Evolutionary conservation across 2,113 vertebrate species (phyloP), one percentile per base, ranked within the genome.

Genomic region (Clarias magur): DNA sequence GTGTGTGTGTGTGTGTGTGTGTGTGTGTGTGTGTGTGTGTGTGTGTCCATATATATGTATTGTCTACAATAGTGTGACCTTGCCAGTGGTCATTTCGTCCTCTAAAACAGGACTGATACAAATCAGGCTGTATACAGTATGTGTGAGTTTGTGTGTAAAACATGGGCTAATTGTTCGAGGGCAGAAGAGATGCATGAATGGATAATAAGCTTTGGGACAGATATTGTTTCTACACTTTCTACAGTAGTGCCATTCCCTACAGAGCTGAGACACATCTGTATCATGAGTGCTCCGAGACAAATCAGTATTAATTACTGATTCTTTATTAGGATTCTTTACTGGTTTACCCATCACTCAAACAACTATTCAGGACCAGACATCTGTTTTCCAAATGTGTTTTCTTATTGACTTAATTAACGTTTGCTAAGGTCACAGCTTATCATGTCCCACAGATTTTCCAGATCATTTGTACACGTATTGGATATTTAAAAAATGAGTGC

Each of bases 1-100:
- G 30, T 34, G 30, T 34, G 0, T 67, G n/a, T 4, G 12, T 68
- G n/a, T 68, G 3, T 68, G 3, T 13, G 65, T 15, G n/a, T 68
- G 65, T 15, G 65, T 27, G n/a, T 1, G 30, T 34, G 30, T 34
- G 30, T 34, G 30, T 34, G 30, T 34, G 2, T 34, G 1, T 34
- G 30, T 34, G 30, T 34, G 30, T 34, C 1, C 30, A 34, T 34
- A 34, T 34, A 34, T 34, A 34, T 34, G 30, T 34, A 11, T 68
- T 27, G 27, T 68, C 65, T 68, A 34, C 16, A 70, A 34, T 17
- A 34, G 13, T 34, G 30, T 70, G 19, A 67, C 65, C 65, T 67
- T 67, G n/a, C n/a, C 65, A 67, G n/a, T 67, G 65, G 65, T 67
- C n/a, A 67, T n/a, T 67, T 67, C 65, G 25, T 70, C 67, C 16